Conservation (phyloP, 2,888 invertebrate species). For the Sminthurinus aureus region DNA sequence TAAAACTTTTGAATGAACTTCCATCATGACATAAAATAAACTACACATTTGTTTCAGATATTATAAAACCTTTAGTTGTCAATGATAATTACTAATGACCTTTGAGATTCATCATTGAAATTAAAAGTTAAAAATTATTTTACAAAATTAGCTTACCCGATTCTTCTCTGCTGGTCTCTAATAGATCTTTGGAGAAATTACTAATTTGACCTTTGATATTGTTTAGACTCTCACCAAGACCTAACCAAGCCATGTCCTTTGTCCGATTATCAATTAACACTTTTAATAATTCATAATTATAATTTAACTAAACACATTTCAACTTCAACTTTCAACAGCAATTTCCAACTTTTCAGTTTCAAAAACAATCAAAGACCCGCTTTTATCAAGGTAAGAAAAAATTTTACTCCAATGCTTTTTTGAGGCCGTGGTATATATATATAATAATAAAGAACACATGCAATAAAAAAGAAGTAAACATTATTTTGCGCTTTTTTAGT, state of each 20-base stretch:
- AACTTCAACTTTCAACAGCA: too few species aligned
- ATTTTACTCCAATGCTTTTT: too few species aligned
- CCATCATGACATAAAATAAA: background rate
- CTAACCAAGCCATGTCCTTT: slow-evolving; percentile 66
- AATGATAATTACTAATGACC: background rate
- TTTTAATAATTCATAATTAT: too few species aligned
- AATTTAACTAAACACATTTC: too few species aligned
- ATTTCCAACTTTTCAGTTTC: too few species aligned
- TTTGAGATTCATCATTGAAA: background rate
- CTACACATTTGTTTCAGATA: background rate
- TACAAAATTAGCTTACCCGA: slow-evolving; percentile 65
- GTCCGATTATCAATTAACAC: background rate
- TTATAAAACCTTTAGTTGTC: background rate
- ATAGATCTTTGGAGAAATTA: slow-evolving; percentile 87
- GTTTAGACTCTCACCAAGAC: slow-evolving; percentile 66
- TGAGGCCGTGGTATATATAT: too few species aligned
- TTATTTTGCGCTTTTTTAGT: too few species aligned
- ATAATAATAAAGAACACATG: too few species aligned
- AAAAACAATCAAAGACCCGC: too few species aligned
- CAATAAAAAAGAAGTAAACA: too few species aligned
- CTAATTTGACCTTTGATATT: slow-evolving; percentile 82
- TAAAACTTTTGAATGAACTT: background rate
- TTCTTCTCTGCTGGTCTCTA: slow-evolving; percentile 76
- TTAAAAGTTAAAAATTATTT: background rate
- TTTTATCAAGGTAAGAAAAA: too few species aligned